Conservation (phyloP, 1,140 invertebrate genomes). For the Drosophila gunungcola region DNA sequence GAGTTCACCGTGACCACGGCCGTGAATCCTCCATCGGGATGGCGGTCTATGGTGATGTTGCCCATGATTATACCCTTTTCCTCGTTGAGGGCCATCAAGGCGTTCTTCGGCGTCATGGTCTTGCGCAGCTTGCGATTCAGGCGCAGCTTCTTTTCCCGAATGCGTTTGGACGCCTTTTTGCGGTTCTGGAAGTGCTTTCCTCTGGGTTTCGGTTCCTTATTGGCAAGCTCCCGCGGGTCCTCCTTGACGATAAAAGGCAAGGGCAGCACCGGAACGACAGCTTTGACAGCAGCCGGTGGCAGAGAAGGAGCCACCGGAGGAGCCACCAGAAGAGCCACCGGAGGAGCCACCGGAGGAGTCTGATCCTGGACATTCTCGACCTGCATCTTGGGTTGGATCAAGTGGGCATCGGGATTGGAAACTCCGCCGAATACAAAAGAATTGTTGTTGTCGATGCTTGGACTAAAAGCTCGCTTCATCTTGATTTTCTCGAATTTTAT, state of each 20-base stretch:
- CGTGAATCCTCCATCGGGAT: slow-evolving; percentile 72
- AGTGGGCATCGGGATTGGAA: slow-evolving; percentile 49
- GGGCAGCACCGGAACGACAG: not conserved
- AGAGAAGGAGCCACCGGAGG: no score
- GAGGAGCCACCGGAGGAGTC: not conserved
- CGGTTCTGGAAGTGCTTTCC: slow-evolving; percentile 67
- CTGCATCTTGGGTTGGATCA: slow-evolving; percentile 28
- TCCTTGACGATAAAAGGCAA: slow-evolving; percentile 43
- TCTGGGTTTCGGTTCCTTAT: not conserved
- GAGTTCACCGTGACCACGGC: slow-evolving; percentile 79
- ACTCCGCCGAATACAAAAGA: no score
- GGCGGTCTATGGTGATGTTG: slow-evolving; percentile 75
- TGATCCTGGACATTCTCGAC: not conserved
- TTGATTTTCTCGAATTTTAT: no score
- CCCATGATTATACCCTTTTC: slow-evolving; percentile 86
- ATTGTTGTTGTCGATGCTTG: no score
- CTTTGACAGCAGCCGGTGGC: not conserved
- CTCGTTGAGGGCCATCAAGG: slow-evolving; percentile 94
- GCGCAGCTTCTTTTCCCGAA: slow-evolving; percentile 87
- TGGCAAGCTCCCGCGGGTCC: slow-evolving; percentile 10
- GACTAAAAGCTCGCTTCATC: no score
- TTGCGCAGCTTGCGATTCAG: slow-evolving; percentile 89
- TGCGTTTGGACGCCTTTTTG: slow-evolving; percentile 82
- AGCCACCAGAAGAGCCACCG: not conserved
- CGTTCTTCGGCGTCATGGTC: slow-evolving; percentile 91